Evolutionary conservation across 2,113 vertebrate species (phyloP), one percentile per base, ranked within the genome.

Genomic region (Urocolius indicus): DNA sequence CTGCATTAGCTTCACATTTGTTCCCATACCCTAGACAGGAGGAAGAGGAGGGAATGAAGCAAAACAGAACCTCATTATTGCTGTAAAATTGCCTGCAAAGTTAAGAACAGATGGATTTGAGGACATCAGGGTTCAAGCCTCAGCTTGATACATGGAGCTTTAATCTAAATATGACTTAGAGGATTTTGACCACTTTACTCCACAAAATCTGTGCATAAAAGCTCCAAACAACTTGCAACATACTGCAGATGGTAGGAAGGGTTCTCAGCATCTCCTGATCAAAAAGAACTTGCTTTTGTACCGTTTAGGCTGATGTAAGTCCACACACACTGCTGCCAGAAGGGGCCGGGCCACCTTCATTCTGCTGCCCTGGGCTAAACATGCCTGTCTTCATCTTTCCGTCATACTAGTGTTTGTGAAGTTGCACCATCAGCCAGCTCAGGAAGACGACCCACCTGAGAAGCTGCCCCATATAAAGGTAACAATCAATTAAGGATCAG

Each of bases 261-360:
- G 34, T 45, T 83, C 10, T 41, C 61, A 63, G 69, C 22, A 62
- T 27, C 48, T 78, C 46, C 48, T 55, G 41, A 21, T 18, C 29
- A 22, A 32, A 46, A 55, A 51, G 32, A 76, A 67, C 73, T 84
- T 68, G 29, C 13, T 87, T 87, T 80, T 21, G 19, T 43, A 30
- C 36, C 30, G 23, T 13, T 72, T 2, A 66, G 19, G 76, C 16
- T 84, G 82, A 65, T 48, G 3, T 45, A 32, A 57, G 46, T 13
- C 51, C 74, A 55, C 8, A 1, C 0, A 55, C 6, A 1, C 0
- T 26, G 45, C 19, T 69, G 22, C 23, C 26, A 21, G 49, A 65
- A 79, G 14, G n/a, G 63, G 11, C 12, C 62, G 91, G 55, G 13
- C 13, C 41, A 32, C 61, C 46, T 84, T 74, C 26, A 32, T 54